These are phyloP conservation scores for Lutjanus argentimaculatus DNA, from an alignment of 2,797 vertebrate species.

Conservation along the genomic window DNA sequence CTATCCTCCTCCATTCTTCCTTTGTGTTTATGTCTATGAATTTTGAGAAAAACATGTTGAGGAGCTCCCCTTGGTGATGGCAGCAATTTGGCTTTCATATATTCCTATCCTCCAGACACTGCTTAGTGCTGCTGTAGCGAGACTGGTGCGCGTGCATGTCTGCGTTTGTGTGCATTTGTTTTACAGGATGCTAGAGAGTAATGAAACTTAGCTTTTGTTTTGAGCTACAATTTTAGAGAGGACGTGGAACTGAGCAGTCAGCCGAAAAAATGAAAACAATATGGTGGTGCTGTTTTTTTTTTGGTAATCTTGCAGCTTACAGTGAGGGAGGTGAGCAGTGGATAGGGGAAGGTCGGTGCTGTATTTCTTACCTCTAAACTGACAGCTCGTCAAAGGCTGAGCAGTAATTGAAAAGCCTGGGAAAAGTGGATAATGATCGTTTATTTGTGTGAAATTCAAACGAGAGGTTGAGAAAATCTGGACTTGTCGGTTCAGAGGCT, in stretches of 20 bases:
- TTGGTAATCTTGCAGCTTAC: slow-evolving; percentile 13
- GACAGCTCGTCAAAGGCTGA: slow-evolving; percentile 56
- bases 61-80: slow-evolving; percentile 77
- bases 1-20: slow-evolving; percentile 63
- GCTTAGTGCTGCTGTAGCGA: slow-evolving; percentile 56
- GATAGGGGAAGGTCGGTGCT: background rate
- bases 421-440: slow-evolving; percentile 77
- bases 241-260: slow-evolving; percentile 11
- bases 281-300: background rate
- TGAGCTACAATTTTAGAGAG: slow-evolving; percentile 38
- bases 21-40: slow-evolving; percentile 73
- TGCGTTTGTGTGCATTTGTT: slow-evolving; percentile 50
- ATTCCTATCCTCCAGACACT: slow-evolving; percentile 72
- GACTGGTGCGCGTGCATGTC: background rate
- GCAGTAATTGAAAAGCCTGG: slow-evolving; percentile 76
- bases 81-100: slow-evolving; percentile 81
- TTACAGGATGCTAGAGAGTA: slow-evolving; percentile 53
- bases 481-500: slow-evolving; percentile 65
- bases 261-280: slow-evolving; percentile 25
- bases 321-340: slow-evolving; percentile 21
- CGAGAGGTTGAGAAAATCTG: slow-evolving; percentile 38
- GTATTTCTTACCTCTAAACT: slow-evolving; percentile 38
- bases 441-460: slow-evolving; percentile 79
- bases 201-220: slow-evolving; percentile 47
- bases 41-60: slow-evolving; percentile 71